Conservation (phyloP, 2,888 invertebrate genomes). For the Conomelus anceps region DNA sequence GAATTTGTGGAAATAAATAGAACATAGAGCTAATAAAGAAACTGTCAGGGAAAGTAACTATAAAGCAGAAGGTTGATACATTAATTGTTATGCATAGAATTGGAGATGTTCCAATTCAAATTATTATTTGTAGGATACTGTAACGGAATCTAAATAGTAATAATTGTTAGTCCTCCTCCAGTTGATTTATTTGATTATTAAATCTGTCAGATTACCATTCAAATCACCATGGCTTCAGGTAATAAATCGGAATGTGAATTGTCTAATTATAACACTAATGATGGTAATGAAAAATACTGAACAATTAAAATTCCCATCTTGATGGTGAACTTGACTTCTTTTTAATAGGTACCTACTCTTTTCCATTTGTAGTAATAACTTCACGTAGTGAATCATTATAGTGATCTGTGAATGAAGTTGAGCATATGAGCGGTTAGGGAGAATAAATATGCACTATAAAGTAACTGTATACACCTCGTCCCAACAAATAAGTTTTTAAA, state of each 20-base stretch:
- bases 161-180: not conserved
- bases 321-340: not conserved
- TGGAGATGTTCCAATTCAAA: not conserved
- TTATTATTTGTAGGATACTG: not conserved
- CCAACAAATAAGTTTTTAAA: not conserved
- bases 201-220: not conserved
- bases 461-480: not conserved
- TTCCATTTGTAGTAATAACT: not conserved
- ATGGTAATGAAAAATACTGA: not conserved
- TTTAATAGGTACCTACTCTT: not conserved
- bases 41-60: too few relatives aligned
- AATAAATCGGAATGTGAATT: not conserved
- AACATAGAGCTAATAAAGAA: too few relatives aligned
- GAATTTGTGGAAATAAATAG: too few relatives aligned
- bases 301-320: not conserved
- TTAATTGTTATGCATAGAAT: not conserved
- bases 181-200: not conserved
- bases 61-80: too few relatives aligned
- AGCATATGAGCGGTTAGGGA: too few relatives aligned
- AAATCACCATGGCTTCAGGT: not conserved
- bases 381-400: not conserved
- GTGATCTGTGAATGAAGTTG: not conserved
- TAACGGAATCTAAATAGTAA: not conserved
- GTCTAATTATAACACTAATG: not conserved
- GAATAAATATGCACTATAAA: too few relatives aligned